These are phyloP conservation scores for Scomber scombrus DNA, from an alignment of 2,113 vertebrate species.

Conservation along the genomic window DNA sequence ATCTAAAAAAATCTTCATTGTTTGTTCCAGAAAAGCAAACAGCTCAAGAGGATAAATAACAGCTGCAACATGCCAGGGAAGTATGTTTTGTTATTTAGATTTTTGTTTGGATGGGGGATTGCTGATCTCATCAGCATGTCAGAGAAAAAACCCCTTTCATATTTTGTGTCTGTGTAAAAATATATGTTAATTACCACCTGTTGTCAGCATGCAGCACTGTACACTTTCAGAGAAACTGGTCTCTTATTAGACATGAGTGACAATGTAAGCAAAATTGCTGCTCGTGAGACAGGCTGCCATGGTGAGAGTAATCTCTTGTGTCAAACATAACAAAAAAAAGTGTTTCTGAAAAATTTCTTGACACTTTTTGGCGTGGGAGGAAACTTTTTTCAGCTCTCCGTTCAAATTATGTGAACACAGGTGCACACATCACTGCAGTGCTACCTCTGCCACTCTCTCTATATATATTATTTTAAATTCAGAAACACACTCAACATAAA, in stretches of 20 bases:
- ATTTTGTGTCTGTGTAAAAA: conserved; percentile 7
- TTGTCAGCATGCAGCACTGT: conserved; percentile 15
- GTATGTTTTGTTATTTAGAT: conserved; percentile 25
- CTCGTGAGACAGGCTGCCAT: conserved; percentile 3
- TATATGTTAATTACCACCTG: conserved; percentile 36
- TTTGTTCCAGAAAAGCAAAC: conserved; percentile 63
- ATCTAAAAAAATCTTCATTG: conserved; percentile 43
- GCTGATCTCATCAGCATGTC: conserved; percentile 19
- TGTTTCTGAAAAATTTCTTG: conserved; percentile 22
- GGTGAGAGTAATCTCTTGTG: conserved; percentile 1
- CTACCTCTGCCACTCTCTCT: background rate
- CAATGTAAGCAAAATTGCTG: conserved; percentile 26
- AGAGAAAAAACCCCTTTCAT: conserved; percentile 33
- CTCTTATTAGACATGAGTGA: conserved; percentile 51
- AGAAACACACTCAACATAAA: background rate
- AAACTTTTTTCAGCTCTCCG: conserved; percentile 33
- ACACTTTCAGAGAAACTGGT: conserved; percentile 28
- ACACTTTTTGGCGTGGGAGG: background rate
- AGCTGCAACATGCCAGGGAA: conserved; percentile 16
- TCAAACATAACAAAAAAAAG: conserved; percentile 12
- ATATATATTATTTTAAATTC: background rate
- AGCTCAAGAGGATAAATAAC: conserved; percentile 35
- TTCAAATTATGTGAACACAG: background rate
- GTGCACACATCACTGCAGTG: background rate
- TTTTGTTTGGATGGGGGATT: background rate